Evolutionary conservation across 2,797 vertebrate species (phyloP).

Genomic region (Buceros bicornis): DNA sequence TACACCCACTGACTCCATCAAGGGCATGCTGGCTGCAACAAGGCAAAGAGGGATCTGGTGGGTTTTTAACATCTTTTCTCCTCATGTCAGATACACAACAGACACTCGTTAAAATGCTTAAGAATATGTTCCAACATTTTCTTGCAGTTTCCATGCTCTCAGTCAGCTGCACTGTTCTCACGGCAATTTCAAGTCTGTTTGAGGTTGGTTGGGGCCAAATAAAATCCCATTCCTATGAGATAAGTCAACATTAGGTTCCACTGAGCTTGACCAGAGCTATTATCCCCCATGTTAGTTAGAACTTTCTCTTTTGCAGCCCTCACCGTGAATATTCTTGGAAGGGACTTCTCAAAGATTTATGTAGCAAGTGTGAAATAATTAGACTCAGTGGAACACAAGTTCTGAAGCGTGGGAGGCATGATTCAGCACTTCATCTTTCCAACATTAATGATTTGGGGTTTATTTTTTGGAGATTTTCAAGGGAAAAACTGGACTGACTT

Average conservation of each 20-base stretch:
- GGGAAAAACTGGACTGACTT: slow-evolving; percentile 15
- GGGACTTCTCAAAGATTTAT: neutral
- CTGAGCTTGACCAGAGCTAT: neutral
- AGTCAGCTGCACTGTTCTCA: neutral
- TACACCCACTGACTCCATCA: neutral
- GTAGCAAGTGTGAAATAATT: slow-evolving; percentile 40
- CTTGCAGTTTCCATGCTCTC: neutral
- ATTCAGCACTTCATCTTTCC: slow-evolving; percentile 48
- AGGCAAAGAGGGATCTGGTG: neutral
- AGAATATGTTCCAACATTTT: neutral
- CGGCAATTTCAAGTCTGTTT: neutral
- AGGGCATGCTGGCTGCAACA: neutral
- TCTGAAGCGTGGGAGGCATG: slow-evolving; percentile 25
- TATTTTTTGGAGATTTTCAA: slow-evolving; percentile 5
- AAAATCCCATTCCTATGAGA: neutral
- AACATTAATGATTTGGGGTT: neutral
- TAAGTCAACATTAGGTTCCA: neutral
- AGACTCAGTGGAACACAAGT: slow-evolving; percentile 22
- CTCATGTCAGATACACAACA: neutral
- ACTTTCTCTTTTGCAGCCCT: neutral
- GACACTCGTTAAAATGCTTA: neutral
- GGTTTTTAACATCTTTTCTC: neutral
- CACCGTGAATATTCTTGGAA: neutral
- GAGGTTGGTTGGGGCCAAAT: neutral
- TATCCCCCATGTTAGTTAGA: neutral